phyloP scores from a whole-genome alignment of 2,113 vertebrate species.

The Rhegmatorhina hoffmannsi region DNA sequence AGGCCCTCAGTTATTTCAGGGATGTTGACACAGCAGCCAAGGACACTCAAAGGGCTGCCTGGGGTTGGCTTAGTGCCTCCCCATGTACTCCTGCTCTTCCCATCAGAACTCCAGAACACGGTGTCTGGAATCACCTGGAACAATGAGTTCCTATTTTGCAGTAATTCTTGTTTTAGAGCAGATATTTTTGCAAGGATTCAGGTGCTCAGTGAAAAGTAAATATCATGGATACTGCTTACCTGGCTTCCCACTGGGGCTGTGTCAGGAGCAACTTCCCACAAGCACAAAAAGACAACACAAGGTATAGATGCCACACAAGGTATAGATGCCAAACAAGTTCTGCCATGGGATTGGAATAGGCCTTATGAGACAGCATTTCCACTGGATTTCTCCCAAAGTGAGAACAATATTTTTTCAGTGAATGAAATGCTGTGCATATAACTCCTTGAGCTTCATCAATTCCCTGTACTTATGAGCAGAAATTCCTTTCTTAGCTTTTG shows the following conservation, averaged over 20 bases:
- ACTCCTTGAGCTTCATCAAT: background rate
- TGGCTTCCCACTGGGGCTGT: background rate
- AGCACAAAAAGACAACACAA: background rate
- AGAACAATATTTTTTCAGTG: background rate
- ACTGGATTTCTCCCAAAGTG: background rate
- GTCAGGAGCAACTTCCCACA: background rate
- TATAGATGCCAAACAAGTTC: background rate
- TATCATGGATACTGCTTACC: background rate
- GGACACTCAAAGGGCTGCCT: rapidly evolving
- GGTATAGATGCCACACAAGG: background rate
- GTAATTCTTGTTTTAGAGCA: background rate
- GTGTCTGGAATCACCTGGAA: background rate
- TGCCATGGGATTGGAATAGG: background rate
- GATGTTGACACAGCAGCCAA: background rate
- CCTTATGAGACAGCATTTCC: background rate
- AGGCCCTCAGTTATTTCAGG: background rate
- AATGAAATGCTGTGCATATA: background rate
- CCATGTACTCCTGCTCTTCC: background rate
- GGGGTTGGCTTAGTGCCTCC: rapidly evolving
- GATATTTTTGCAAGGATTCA: constrained; percentile 29
- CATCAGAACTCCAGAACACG: rapidly evolving
- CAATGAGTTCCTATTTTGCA: background rate
- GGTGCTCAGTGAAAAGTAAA: background rate
- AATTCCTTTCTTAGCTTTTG: background rate
- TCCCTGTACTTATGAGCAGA: background rate